These are phyloP conservation scores for Caenorhabditis doughertyi DNA, from an alignment of 2,888 invertebrate species.

Conservation along the genomic window DNA sequence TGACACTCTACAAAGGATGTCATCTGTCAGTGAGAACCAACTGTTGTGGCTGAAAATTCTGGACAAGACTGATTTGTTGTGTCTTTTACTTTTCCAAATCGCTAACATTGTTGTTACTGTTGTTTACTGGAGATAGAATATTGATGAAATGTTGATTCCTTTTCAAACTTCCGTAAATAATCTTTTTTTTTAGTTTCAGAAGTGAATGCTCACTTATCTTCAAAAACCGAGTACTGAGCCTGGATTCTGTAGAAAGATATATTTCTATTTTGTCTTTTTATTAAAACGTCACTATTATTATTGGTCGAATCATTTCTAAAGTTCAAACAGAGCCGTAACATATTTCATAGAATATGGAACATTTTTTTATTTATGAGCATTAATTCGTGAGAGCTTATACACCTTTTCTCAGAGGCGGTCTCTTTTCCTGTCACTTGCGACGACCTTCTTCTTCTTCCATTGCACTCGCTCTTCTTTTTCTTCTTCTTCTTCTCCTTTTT, in stretches of 20 bases:
- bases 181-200: background rate
- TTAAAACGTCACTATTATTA: no score
- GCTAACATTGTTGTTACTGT: constrained; percentile 55
- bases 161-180: no score
- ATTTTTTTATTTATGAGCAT: background rate
- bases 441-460: constrained; percentile 26
- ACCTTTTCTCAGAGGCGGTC: constrained; percentile 32
- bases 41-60: constrained; percentile 60
- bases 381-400: constrained; percentile 27
- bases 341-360: background rate
- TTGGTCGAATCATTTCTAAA: no score
- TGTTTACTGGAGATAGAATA: constrained; percentile 52
- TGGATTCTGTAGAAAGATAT: no score
- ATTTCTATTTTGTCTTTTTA: no score
- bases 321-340: background rate
- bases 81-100: constrained; percentile 55
- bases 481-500: constrained; percentile 23
- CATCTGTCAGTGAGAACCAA: constrained; percentile 41
- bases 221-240: no score
- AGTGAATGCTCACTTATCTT: no score
- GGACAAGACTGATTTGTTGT: constrained; percentile 55
- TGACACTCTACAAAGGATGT: constrained; percentile 40
- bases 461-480: background rate
- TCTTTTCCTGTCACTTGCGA: constrained; percentile 27
- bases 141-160: background rate